Percentiles rank a stretch among this genome's conserved stretches.
These are phyloP conservation scores for Xestia c-nigrum DNA, from an alignment of 2,888 invertebrate species.

Conservation along the genomic window DNA sequence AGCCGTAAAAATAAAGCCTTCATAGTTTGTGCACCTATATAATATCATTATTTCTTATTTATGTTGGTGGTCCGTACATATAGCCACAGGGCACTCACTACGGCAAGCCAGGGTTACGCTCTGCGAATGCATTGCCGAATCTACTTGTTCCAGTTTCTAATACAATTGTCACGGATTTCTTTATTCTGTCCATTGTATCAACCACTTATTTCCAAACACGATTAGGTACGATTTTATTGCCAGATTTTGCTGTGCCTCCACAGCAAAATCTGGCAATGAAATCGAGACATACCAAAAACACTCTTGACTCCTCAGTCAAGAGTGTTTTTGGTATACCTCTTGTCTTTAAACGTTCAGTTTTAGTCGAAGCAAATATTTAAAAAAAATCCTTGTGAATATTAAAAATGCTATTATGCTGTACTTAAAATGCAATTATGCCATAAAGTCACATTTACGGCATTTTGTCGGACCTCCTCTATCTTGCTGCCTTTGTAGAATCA, in stretches of 20 bases:
- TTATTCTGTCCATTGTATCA: conserved; percentile 50
- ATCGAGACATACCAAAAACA: too few species aligned
- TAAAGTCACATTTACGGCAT: background rate
- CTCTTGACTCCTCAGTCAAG: too few species aligned
- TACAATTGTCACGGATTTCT: conserved; percentile 43
- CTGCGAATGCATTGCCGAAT: conserved; percentile 34
- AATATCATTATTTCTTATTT: background rate
- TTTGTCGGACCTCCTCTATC: background rate
- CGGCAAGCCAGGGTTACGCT: conserved; percentile 22
- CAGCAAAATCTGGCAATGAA: too few species aligned
- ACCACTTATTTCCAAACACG: conserved; percentile 31
- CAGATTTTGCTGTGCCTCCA: conserved; percentile 12
- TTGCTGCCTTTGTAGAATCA: background rate
- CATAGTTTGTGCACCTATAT: background rate
- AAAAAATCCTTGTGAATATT: background rate
- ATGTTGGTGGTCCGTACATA: background rate
- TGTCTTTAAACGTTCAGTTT: background rate
- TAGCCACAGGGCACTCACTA: background rate
- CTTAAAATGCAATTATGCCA: background rate
- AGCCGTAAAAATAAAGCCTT: background rate
- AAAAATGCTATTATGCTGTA: background rate
- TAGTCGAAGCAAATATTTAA: background rate
- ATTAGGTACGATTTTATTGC: conserved; percentile 30
- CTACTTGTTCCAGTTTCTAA: conserved; percentile 49
- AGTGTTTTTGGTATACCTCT: background rate